Percentiles rank a stretch among this genome's conserved stretches.
Conservation (phyloP, 1,140 invertebrate genomes). For the Brachionus rubens region DNA sequence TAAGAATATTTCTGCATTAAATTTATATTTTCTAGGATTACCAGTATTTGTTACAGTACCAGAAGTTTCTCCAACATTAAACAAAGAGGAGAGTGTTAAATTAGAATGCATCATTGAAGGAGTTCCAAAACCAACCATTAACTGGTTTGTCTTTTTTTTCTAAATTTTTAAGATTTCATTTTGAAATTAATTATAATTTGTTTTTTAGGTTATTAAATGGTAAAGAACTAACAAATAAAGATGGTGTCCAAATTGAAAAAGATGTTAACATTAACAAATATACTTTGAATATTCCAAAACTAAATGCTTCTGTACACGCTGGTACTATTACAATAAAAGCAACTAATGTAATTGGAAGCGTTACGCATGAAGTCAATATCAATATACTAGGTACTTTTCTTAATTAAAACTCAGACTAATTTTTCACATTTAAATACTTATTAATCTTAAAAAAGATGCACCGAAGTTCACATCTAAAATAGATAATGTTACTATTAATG, state of each 20-base stretch:
- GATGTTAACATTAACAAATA: not conserved
- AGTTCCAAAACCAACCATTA: slow-evolving; percentile 78
- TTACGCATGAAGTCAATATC: not conserved
- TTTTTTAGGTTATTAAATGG: not conserved
- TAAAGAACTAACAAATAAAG: not conserved
- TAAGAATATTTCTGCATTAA: too few species aligned
- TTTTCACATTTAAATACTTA: too few species aligned
- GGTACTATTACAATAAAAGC: not conserved
- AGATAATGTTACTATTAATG: not conserved
- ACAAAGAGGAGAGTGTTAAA: not conserved
- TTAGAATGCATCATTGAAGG: slow-evolving; percentile 86
- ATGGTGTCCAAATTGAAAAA: slow-evolving; percentile 11
- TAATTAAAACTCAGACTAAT: too few species aligned
- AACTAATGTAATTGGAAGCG: not conserved
- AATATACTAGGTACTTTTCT: slow-evolving; percentile 14
- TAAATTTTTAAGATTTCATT: not conserved
- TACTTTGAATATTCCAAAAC: not conserved
- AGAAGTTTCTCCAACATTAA: not conserved
- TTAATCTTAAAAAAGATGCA: not conserved
- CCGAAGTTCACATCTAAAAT: slow-evolving; percentile 6
- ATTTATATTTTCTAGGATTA: not conserved
- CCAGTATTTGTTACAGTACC: not conserved
- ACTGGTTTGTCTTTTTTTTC: slow-evolving; percentile 66
- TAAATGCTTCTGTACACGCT: not conserved
- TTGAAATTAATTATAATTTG: not conserved